These are phyloP conservation scores for Bubo scandiacus DNA, from an alignment of 2,113 vertebrate genomes.

Conservation along the genomic window DNA sequence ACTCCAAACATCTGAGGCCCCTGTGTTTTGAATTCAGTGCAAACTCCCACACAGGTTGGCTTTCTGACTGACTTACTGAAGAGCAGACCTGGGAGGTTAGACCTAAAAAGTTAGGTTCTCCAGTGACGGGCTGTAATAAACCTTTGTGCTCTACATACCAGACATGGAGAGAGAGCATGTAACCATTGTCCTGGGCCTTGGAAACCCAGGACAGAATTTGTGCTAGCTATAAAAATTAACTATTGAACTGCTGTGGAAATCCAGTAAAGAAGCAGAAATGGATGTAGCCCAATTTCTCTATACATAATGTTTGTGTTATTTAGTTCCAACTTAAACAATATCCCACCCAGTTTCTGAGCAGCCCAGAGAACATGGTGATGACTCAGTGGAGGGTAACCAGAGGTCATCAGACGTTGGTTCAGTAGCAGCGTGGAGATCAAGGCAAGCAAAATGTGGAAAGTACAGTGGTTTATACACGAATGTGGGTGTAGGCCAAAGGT, in stretches of 20 bases:
- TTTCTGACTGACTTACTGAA: neutral
- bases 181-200: neutral
- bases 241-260: neutral
- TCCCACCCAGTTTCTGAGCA: neutral
- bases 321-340: conserved; percentile 2
- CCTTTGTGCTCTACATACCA: fast-evolving
- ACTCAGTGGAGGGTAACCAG: neutral
- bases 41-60: neutral
- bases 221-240: neutral
- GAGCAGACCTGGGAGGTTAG: neutral
- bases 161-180: fast-evolving
- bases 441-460: neutral
- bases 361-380: neutral
- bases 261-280: neutral
- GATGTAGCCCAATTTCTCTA: neutral
- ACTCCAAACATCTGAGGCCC: neutral
- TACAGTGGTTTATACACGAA: neutral
- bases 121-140: neutral
- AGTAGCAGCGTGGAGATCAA: neutral
- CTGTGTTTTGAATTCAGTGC: fast-evolving
- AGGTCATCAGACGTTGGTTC: neutral
- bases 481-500: neutral
- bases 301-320: neutral
- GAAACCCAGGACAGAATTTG: neutral
- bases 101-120: neutral